Percentiles rank a stretch among this genome's conserved stretches.
These are phyloP conservation scores for Reticulitermes speratus DNA, from an alignment of 1,140 invertebrate species.

Conservation along the genomic window DNA sequence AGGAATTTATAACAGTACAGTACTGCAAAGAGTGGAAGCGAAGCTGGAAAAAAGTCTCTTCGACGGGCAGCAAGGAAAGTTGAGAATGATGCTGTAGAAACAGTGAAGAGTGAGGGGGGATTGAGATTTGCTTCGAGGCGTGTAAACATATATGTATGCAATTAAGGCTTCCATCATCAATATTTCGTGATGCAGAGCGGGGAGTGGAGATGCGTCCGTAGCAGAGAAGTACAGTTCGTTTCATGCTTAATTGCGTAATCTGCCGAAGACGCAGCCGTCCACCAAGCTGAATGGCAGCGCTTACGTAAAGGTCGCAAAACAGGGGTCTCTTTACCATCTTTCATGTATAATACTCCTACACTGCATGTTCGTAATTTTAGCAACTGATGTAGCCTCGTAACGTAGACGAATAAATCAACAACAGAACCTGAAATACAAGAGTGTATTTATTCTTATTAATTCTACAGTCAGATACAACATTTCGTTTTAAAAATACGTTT, in stretches of 20 bases:
- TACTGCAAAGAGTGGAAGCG: neutral
- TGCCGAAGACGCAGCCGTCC: too few species aligned
- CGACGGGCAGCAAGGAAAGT: neutral
- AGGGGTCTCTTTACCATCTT: too few species aligned
- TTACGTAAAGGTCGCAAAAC: too few species aligned
- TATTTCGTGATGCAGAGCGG: neutral
- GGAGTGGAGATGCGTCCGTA: neutral
- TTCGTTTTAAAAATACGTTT: too few species aligned
- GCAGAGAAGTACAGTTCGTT: neutral
- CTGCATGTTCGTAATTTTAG: too few species aligned
- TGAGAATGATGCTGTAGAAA: neutral
- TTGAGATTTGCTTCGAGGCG: neutral
- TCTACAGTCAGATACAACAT: too few species aligned
- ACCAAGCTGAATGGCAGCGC: too few species aligned
- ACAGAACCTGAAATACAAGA: too few species aligned
- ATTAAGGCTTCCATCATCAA: neutral
- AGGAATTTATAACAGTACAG: neutral
- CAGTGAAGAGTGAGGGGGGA: neutral
- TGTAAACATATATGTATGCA: neutral
- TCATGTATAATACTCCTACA: too few species aligned
- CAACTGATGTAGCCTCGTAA: too few species aligned
- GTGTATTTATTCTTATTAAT: too few species aligned
- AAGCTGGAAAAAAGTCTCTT: neutral
- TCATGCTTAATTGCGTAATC: neutral
- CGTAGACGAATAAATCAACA: too few species aligned